A percentile compares a stretch with the other conserved stretches of the same genome.
phyloP scores from a whole-genome alignment of 2,113 vertebrate genomes.

The Platanista minor region DNA sequence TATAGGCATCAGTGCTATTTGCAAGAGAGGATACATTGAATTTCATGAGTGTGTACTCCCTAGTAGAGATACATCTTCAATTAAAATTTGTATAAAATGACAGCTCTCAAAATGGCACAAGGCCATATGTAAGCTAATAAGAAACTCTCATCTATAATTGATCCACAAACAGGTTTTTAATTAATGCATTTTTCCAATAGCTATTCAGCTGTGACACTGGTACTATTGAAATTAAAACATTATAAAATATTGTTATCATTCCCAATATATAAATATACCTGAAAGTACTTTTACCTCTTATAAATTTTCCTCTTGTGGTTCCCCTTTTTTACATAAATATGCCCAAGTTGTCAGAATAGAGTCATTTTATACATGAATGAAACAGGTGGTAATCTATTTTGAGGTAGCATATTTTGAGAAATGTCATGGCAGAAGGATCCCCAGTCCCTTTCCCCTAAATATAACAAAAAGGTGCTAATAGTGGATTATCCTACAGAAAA shows the following conservation, averaged over 20 bases:
- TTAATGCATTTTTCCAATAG: neutral
- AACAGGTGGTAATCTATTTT: neutral
- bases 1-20: neutral
- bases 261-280: neutral
- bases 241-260: neutral
- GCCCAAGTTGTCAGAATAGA: neutral
- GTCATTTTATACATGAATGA: neutral
- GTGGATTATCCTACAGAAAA: neutral
- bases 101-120: neutral
- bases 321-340: neutral
- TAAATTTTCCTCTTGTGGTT: neutral
- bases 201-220: neutral
- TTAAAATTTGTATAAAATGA: constrained; percentile 45
- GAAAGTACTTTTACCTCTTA: neutral
- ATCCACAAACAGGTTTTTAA: neutral
- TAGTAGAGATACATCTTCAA: neutral
- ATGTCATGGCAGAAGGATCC: neutral
- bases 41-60: neutral
- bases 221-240: neutral
- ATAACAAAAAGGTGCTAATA: neutral
- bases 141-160: neutral
- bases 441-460: neutral
- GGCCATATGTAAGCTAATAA: neutral
- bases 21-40: neutral
- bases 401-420: neutral